phyloP scores from a whole-genome alignment of 2,797 vertebrate species.

The Mormyrops attenuatus region DNA sequence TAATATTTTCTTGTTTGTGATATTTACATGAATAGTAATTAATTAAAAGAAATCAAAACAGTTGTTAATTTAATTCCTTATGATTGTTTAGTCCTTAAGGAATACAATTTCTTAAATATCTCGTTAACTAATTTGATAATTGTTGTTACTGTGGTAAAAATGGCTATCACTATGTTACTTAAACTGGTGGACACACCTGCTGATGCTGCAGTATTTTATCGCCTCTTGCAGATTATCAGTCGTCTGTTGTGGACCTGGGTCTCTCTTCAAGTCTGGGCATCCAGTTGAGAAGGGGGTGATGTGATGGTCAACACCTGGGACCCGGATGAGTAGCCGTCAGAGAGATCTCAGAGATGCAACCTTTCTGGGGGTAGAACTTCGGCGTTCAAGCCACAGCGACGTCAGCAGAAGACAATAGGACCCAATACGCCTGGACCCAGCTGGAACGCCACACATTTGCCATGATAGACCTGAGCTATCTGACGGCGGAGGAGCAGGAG shows the following conservation, averaged over 20 bases:
- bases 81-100: not conserved
- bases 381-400: not conserved
- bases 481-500: slow-evolving; percentile 84
- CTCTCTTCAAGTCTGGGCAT: not conserved
- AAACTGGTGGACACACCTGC: not conserved
- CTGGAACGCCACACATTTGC: slow-evolving; percentile 1
- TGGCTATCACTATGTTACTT: not conserved
- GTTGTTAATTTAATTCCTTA: not conserved
- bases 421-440: not conserved
- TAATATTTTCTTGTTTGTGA: not conserved
- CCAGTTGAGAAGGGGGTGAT: not conserved
- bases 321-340: not conserved
- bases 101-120: not conserved
- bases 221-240: not conserved
- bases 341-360: not conserved
- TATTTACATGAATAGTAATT: not conserved
- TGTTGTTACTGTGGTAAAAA: too few species aligned
- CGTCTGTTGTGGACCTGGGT: not conserved
- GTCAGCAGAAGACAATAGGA: not conserved
- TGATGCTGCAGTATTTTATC: not conserved
- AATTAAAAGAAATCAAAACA: not conserved
- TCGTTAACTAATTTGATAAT: too few species aligned
- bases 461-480: slow-evolving; percentile 91
- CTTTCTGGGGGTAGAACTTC: not conserved
- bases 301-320: not conserved